Conservation (phyloP, 2,797 vertebrate species). For the Labeo calbasu region DNA sequence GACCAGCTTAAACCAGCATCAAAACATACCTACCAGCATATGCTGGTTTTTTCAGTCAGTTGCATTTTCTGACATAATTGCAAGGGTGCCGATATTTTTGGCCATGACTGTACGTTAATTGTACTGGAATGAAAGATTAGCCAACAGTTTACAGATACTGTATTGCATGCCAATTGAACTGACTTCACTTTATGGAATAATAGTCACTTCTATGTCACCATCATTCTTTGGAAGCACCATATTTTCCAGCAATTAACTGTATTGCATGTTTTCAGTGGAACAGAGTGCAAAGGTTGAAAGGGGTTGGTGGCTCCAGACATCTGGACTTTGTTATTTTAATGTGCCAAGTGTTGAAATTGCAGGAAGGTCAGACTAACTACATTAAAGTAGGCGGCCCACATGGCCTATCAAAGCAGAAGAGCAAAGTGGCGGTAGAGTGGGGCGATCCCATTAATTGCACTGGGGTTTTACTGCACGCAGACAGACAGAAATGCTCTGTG, state of each 20-base stretch:
- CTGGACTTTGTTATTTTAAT: conserved; percentile 52
- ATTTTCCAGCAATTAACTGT: conserved; percentile 24
- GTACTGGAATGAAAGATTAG: neutral
- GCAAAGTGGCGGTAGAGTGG: conserved; percentile 7
- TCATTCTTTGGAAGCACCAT: conserved; percentile 4
- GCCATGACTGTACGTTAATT: neutral
- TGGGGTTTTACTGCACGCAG: neutral
- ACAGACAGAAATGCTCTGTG: conserved; percentile 36
- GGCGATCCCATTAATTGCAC: conserved; percentile 15
- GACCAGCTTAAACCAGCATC: too few species aligned
- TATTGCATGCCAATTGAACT: conserved; percentile 12
- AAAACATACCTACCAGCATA: too few species aligned
- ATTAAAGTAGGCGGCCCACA: conserved; percentile 19
- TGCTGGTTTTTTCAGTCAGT: too few species aligned
- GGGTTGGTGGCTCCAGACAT: conserved; percentile 25
- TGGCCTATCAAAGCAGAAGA: conserved; percentile 29
- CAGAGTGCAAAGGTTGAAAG: neutral
- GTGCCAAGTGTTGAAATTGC: conserved; percentile 42
- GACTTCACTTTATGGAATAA: conserved; percentile 1
- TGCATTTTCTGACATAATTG: too few species aligned
- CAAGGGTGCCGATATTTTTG: too few species aligned
- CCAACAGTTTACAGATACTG: neutral
- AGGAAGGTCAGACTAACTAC: conserved; percentile 36
- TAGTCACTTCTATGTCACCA: conserved; percentile 17
- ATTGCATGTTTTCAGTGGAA: neutral